Conservation (phyloP, 2,797 vertebrate species). For the Clarias platycephalus region DNA sequence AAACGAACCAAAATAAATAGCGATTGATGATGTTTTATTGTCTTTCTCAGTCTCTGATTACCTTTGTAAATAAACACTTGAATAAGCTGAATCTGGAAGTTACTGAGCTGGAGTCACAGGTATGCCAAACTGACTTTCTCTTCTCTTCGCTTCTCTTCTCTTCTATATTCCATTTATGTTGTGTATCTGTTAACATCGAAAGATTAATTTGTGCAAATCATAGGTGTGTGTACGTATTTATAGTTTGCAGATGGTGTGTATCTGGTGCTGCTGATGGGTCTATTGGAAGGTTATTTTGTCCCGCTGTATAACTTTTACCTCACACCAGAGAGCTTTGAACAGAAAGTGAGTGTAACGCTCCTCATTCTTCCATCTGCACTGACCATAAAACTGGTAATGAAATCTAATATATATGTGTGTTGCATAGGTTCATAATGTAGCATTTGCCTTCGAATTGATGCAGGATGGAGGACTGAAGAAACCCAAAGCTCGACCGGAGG, state of each 20-base stretch:
- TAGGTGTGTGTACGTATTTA: slow-evolving; percentile 41
- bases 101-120: slow-evolving; percentile 93
- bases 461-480: slow-evolving; percentile 93
- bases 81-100: slow-evolving; percentile 98
- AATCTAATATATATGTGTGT: slow-evolving; percentile 10
- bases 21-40: neutral
- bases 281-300: slow-evolving; percentile 94
- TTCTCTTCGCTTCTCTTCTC: neutral
- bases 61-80: slow-evolving; percentile 96
- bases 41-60: slow-evolving; percentile 86
- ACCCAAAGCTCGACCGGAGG: slow-evolving; percentile 96
- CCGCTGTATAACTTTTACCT: slow-evolving; percentile 94
- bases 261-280: slow-evolving; percentile 93
- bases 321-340: slow-evolving; percentile 94
- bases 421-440: slow-evolving; percentile 92
- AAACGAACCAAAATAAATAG: no score
- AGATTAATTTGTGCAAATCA: neutral
- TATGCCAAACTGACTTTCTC: slow-evolving; percentile 50
- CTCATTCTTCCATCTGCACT: neutral
- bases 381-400: no score
- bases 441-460: slow-evolving; percentile 96
- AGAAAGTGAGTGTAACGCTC: slow-evolving; percentile 80
- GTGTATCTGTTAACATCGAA: neutral
- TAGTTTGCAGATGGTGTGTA: slow-evolving; percentile 98
- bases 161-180: neutral